These are phyloP conservation scores for Diadophis punctatus DNA, from an alignment of 2,113 vertebrate species.

Conservation along the genomic window DNA sequence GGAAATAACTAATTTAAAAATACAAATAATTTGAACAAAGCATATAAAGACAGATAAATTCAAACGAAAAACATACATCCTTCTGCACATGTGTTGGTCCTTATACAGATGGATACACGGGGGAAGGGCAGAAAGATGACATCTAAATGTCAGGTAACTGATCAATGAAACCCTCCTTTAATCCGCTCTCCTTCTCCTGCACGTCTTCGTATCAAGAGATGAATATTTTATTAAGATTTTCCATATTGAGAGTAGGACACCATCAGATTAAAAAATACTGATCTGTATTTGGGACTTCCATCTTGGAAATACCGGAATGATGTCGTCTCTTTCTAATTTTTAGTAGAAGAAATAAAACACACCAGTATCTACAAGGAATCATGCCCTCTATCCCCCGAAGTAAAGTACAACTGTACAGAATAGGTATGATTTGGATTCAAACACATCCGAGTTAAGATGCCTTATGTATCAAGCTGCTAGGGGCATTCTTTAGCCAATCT, in stretches of 20 bases:
- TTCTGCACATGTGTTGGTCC: slow-evolving; percentile 75
- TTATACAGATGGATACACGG: slow-evolving; percentile 65
- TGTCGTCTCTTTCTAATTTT: background rate
- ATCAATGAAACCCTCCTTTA: slow-evolving; percentile 63
- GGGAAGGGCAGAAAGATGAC: slow-evolving; percentile 55
- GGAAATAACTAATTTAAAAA: slow-evolving; percentile 67
- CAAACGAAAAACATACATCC: slow-evolving; percentile 78
- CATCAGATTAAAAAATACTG: slow-evolving; percentile 12
- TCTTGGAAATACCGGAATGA: background rate
- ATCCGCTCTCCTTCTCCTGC: slow-evolving; percentile 56
- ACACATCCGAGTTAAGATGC: slow-evolving; percentile 16
- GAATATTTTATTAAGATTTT: slow-evolving; percentile 46
- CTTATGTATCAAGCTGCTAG: slow-evolving; percentile 17
- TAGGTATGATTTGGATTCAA: slow-evolving; percentile 8
- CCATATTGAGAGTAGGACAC: slow-evolving; percentile 45
- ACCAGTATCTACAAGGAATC: background rate
- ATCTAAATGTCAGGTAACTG: slow-evolving; percentile 63
- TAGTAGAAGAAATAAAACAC: slow-evolving; percentile 2
- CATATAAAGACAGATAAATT: slow-evolving; percentile 77
- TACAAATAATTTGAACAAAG: slow-evolving; percentile 74
- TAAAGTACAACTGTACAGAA: background rate
- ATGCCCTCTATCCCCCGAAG: background rate
- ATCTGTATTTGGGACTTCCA: slow-evolving; percentile 4
- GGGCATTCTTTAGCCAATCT: slow-evolving; percentile 33
- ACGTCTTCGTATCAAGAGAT: slow-evolving; percentile 25